phyloP scores from a whole-genome alignment of 2,888 invertebrate genomes.

The Amorpha juglandis region DNA sequence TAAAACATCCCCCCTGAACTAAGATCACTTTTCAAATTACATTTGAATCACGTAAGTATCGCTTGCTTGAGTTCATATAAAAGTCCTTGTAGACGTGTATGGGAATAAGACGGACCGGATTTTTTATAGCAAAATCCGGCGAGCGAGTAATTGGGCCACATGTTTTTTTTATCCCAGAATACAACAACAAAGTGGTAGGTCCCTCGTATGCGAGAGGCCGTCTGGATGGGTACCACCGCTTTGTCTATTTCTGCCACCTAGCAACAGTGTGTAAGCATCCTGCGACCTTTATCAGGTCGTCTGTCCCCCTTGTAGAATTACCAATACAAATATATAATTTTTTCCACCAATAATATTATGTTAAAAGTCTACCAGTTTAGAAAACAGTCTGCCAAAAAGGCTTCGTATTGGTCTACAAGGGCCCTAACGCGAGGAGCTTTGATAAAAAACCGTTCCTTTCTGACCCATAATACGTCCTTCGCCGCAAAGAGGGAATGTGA shows the following conservation, averaged over 20 bases:
- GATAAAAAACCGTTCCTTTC: conserved; percentile 20
- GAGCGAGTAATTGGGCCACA: not conserved
- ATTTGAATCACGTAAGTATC: not conserved
- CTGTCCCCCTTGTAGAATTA: too few species aligned
- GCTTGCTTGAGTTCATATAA: not conserved
- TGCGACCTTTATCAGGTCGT: too few species aligned
- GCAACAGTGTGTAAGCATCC: too few species aligned
- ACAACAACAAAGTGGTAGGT: too few species aligned
- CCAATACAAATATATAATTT: too few species aligned
- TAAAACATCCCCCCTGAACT: not conserved
- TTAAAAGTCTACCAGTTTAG: too few species aligned
- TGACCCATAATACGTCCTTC: conserved; percentile 25
- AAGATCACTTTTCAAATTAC: conserved; percentile 9
- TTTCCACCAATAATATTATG: too few species aligned
- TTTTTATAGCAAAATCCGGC: not conserved
- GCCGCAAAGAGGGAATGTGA: conserved; percentile 22
- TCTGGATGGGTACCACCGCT: too few species aligned
- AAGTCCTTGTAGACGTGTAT: not conserved
- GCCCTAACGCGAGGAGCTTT: not conserved
- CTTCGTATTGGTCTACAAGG: not conserved
- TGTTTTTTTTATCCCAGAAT: too few species aligned
- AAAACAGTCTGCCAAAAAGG: too few species aligned
- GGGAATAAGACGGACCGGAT: not conserved
- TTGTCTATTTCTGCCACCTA: too few species aligned
- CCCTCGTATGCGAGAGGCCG: too few species aligned